Evolutionary conservation across 2,888 invertebrate genomes (phyloP).

Genomic region (Plusia festucae): DNA sequence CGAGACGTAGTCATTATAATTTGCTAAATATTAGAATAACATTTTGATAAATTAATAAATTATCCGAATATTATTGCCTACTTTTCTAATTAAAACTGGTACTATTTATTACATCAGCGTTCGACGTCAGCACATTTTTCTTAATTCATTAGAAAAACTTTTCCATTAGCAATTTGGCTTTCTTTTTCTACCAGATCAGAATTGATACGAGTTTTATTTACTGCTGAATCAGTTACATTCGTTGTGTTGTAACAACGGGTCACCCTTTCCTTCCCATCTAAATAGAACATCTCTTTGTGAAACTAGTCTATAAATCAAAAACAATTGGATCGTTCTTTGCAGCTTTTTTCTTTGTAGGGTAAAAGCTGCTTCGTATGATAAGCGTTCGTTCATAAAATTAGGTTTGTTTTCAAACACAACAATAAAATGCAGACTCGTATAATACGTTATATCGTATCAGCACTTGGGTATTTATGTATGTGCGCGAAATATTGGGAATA

Average conservation of each 20-base stretch:
- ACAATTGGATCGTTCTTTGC: slow-evolving; percentile 56
- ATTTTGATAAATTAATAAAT: slow-evolving; percentile 18
- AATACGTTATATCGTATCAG: slow-evolving; percentile 33
- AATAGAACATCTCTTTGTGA: slow-evolving; percentile 60
- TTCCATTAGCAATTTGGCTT: slow-evolving; percentile 59
- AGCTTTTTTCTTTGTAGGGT: slow-evolving; percentile 42
- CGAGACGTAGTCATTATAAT: not conserved
- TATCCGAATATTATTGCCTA: slow-evolving; percentile 45
- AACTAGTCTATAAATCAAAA: slow-evolving; percentile 56
- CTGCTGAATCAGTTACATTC: slow-evolving; percentile 54
- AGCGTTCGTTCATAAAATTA: slow-evolving; percentile 55
- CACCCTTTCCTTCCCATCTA: slow-evolving; percentile 54
- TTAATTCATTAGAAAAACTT: slow-evolving; percentile 59
- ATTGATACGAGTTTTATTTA: slow-evolving; percentile 55
- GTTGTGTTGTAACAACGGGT: slow-evolving; percentile 52
- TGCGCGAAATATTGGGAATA: slow-evolving; percentile 50
- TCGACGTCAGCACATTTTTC: slow-evolving; percentile 52
- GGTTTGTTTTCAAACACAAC: slow-evolving; percentile 47
- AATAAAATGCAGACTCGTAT: slow-evolving; percentile 53
- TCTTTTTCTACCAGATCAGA: slow-evolving; percentile 49
- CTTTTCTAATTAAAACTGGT: slow-evolving; percentile 49
- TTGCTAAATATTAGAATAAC: not conserved
- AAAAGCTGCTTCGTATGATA: slow-evolving; percentile 47
- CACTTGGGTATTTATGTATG: slow-evolving; percentile 47
- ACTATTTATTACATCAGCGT: slow-evolving; percentile 46